phyloP scores from a whole-genome alignment of 2,113 vertebrate species.

The Atractosteus spatula region DNA sequence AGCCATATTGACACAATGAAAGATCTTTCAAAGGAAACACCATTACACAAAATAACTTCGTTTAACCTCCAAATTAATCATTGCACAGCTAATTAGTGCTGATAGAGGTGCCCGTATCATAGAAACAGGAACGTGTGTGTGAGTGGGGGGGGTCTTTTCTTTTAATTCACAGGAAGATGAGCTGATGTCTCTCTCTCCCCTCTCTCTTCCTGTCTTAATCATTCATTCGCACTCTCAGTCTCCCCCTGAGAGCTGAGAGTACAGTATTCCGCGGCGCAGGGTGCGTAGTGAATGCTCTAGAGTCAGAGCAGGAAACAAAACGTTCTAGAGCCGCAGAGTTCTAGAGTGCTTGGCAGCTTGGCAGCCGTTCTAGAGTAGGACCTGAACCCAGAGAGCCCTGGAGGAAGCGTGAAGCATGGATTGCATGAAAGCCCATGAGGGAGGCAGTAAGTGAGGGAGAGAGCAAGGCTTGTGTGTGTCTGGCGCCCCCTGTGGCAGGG shows the following conservation, averaged over 20 bases:
- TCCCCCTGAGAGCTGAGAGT: slow-evolving; percentile 47
- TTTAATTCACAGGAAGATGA: slow-evolving; percentile 50
- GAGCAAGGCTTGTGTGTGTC: not conserved
- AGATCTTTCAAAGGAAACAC: slow-evolving; percentile 81
- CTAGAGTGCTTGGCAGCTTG: no score
- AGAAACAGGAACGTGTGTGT: slow-evolving; percentile 28
- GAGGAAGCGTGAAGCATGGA: not conserved
- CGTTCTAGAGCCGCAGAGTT: no score
- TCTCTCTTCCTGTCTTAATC: slow-evolving; percentile 57
- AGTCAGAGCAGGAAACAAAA: no score
- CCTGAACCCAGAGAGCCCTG: no score
- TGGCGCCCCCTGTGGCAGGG: slow-evolving; percentile 11
- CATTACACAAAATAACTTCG: slow-evolving; percentile 81
- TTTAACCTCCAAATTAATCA: slow-evolving; percentile 87
- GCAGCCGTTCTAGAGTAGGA: no score
- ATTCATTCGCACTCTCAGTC: slow-evolving; percentile 66
- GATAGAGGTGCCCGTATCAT: slow-evolving; percentile 63
- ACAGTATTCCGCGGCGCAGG: no score
- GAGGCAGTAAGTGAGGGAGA: not conserved
- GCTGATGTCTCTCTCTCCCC: slow-evolving; percentile 42
- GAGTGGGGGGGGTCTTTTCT: slow-evolving; percentile 36
- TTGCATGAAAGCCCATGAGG: not conserved
- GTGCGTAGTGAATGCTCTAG: no score
- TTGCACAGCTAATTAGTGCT: slow-evolving; percentile 85
- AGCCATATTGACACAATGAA: slow-evolving; percentile 84